Evolutionary conservation across 2,888 invertebrate genomes (phyloP).

Genomic region (Tetramorium bicarinatum): DNA sequence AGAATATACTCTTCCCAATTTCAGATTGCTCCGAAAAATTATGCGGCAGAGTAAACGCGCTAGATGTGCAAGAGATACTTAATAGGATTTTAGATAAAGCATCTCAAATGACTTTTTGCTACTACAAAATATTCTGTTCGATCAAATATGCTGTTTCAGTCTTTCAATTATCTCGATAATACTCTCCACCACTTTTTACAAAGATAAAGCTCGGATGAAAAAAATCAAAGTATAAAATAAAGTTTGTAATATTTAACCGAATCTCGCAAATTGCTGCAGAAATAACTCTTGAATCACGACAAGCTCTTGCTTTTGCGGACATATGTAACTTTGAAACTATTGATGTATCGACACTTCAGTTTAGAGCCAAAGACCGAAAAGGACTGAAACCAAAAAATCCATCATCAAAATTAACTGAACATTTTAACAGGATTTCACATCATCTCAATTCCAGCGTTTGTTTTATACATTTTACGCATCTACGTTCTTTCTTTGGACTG

Average conservation of each 20-base stretch:
- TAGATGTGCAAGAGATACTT: background rate
- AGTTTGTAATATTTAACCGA: background rate
- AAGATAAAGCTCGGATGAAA: background rate
- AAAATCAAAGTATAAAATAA: background rate
- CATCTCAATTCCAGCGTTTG: background rate
- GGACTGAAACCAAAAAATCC: background rate
- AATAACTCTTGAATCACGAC: background rate
- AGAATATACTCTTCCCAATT: background rate
- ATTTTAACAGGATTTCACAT: background rate
- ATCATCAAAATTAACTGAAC: background rate
- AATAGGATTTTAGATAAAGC: background rate
- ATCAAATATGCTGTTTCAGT: background rate
- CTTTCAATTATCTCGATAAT: background rate
- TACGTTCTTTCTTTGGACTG: background rate
- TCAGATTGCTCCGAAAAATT: background rate
- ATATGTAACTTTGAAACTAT: background rate
- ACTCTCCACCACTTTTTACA: background rate
- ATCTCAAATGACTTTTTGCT: conserved; percentile 1
- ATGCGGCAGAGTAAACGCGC: background rate
- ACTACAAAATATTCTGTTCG: background rate
- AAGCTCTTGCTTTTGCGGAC: background rate
- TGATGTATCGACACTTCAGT: background rate
- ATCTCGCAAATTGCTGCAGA: background rate
- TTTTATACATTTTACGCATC: background rate
- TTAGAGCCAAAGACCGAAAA: background rate